These are phyloP conservation scores for Acheta domesticus DNA, from an alignment of 2,888 invertebrate genomes.

Conservation along the genomic window DNA sequence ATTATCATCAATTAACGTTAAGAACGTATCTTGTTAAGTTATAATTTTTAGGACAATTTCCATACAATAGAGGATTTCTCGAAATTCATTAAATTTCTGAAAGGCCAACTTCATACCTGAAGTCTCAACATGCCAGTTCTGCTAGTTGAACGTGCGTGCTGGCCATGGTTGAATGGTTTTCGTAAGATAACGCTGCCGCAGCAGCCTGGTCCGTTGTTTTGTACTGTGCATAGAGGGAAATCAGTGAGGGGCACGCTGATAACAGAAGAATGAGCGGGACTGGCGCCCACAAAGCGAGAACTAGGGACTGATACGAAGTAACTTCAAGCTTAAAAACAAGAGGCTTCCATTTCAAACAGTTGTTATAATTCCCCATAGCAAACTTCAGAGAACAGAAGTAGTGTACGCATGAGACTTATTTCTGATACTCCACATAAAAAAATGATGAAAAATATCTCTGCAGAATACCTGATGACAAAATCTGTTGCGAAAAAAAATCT, in stretches of 20 bases:
- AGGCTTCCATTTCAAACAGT: slow-evolving; percentile 18
- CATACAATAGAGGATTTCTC: too few species aligned
- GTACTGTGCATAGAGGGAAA: neutral
- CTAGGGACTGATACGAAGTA: slow-evolving; percentile 1
- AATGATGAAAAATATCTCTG: too few species aligned
- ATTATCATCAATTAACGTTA: too few species aligned
- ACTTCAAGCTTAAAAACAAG: neutral
- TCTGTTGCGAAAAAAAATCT: too few species aligned
- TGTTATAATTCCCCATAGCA: slow-evolving; percentile 4
- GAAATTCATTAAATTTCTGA: too few species aligned
- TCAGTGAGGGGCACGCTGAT: neutral
- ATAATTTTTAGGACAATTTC: too few species aligned
- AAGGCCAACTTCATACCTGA: too few species aligned
- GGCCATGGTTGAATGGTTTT: too few species aligned
- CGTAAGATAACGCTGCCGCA: neutral
- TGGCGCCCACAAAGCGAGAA: neutral
- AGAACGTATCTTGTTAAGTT: too few species aligned
- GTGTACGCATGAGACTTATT: neutral
- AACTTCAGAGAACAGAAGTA: neutral
- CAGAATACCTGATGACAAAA: too few species aligned
- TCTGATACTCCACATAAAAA: neutral
- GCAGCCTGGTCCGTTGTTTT: neutral
- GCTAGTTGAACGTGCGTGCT: too few species aligned
- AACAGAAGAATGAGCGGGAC: neutral
- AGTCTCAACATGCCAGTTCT: too few species aligned